A percentile compares a stretch with the other conserved stretches of the same genome.
Conservation (phyloP, 1,140 invertebrate species). For the Diabrotica virgifera region DNA sequence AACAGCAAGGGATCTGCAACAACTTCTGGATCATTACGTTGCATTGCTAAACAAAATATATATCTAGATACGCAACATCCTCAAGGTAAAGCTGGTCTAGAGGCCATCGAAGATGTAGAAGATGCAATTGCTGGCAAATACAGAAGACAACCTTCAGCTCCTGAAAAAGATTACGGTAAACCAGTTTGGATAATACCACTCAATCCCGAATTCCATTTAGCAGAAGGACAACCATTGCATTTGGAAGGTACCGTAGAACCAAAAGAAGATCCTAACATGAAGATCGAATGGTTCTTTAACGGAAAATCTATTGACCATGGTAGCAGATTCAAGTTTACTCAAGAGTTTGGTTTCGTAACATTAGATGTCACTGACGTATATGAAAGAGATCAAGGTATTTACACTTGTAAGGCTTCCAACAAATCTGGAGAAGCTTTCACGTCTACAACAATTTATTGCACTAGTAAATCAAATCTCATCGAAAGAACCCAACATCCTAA, state of each 20-base stretch:
- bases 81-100: constrained; percentile 79
- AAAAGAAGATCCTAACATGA: constrained; percentile 94
- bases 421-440: constrained; percentile 88
- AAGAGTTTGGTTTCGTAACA: constrained; percentile 90
- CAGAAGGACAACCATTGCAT: constrained; percentile 86
- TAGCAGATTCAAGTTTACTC: constrained; percentile 81
- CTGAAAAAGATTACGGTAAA: constrained; percentile 77
- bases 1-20: constrained; percentile 87
- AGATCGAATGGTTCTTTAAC: constrained; percentile 92
- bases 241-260: constrained; percentile 93
- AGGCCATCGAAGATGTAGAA: constrained; percentile 82
- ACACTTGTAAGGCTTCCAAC: constrained; percentile 86
- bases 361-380: constrained; percentile 86
- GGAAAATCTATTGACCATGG: constrained; percentile 82
- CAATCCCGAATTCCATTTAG: constrained; percentile 76
- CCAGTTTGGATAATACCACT: constrained; percentile 85
- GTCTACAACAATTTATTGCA: constrained; percentile 82
- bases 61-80: constrained; percentile 87
- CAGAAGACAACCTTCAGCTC: constrained; percentile 59
- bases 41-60: constrained; percentile 74
- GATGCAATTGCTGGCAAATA: constrained; percentile 69
- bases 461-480: constrained; percentile 77
- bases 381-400: constrained; percentile 91
- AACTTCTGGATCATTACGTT: constrained; percentile 82
- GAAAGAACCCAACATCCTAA: constrained; percentile 90